A percentile compares a stretch with the other conserved stretches of the same genome.
phyloP scores from a whole-genome alignment of 2,797 vertebrate species.

The Malurus splendens region DNA sequence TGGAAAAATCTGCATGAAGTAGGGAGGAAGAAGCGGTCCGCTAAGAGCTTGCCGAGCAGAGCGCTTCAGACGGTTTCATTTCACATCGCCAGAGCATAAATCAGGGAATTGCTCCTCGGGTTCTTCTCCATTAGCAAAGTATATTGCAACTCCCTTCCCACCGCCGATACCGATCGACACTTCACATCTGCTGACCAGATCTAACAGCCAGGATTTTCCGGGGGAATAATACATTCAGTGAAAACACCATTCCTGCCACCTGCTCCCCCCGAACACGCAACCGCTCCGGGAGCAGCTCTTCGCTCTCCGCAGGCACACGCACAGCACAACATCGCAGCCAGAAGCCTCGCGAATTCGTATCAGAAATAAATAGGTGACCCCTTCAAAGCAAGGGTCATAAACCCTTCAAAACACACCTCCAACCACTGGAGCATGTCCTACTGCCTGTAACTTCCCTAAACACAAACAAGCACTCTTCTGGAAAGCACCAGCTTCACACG shows the following conservation, averaged over 20 bases:
- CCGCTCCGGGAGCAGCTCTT: not conserved
- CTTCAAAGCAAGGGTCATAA: not conserved
- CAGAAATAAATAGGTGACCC: not conserved
- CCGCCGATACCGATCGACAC: not conserved
- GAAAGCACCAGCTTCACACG: not conserved
- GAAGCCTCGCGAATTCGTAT: not conserved
- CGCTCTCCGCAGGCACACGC: not conserved
- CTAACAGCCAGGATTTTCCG: not conserved
- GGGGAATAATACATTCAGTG: not conserved
- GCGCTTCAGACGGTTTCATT: conserved; percentile 5
- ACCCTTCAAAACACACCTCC: not conserved
- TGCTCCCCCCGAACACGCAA: not conserved
- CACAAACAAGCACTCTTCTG: not conserved
- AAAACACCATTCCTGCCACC: conserved; percentile 39
- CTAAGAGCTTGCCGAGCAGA: not conserved
- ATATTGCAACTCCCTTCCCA: not conserved
- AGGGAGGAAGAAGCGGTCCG: not conserved
- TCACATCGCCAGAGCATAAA: not conserved
- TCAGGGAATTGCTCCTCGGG: not conserved
- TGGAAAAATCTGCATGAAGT: not conserved
- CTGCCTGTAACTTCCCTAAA: not conserved
- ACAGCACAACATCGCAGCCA: not conserved
- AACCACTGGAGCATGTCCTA: not conserved
- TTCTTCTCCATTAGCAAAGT: conserved; percentile 34
- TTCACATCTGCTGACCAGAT: conserved; percentile 50